A percentile compares a stretch with the other conserved stretches of the same genome.
These are phyloP conservation scores for Myrmecobius fasciatus DNA, from an alignment of 2,113 vertebrate genomes.

Conservation along the genomic window DNA sequence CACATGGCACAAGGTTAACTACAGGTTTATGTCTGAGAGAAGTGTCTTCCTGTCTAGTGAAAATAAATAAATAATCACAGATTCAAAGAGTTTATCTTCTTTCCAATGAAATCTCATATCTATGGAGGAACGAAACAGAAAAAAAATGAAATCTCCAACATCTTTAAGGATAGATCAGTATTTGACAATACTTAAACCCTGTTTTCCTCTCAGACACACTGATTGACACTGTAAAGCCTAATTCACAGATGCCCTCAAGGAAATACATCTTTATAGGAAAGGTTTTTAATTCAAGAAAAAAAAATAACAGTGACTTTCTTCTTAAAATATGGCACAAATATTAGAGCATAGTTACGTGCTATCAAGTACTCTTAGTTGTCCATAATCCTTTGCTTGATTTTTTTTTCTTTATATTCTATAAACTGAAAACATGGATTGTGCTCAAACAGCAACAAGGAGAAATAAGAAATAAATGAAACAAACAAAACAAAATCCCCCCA, in stretches of 20 bases:
- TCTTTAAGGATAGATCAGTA: constrained; percentile 1
- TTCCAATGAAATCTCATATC: background rate
- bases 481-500: background rate
- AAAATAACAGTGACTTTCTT: background rate
- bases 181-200: background rate
- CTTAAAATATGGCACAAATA: constrained; percentile 16
- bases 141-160: background rate
- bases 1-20: constrained; percentile 31
- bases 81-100: background rate
- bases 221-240: background rate
- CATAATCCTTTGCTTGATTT: background rate
- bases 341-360: background rate
- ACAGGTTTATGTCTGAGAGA: constrained; percentile 6
- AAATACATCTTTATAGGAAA: background rate
- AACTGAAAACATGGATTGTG: background rate
- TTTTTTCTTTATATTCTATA: background rate
- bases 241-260: background rate
- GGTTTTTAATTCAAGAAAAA: background rate
- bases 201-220: background rate
- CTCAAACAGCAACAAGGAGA: background rate
- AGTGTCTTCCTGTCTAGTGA: background rate
- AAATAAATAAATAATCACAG: constrained; percentile 49
- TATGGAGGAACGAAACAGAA: background rate
- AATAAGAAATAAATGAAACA: background rate
- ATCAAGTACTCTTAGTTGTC: background rate